Evolutionary conservation across 2,113 vertebrate genomes (phyloP).

Genomic region (Gnathonemus longibarbis): DNA sequence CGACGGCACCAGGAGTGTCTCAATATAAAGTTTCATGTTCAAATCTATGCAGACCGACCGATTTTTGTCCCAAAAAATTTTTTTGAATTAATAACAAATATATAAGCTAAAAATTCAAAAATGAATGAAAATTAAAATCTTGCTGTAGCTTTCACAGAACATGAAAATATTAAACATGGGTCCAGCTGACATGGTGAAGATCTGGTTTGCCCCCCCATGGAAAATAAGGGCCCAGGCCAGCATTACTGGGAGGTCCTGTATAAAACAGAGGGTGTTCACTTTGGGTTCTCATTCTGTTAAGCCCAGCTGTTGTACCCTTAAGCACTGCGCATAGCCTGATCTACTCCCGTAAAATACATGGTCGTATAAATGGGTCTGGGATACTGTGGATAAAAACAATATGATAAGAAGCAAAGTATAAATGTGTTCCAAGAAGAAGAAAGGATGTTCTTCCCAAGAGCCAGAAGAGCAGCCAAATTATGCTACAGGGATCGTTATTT

Average conservation of each 20-base stretch:
- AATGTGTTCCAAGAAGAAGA: not conserved
- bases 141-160: not conserved
- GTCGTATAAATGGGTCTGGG: not conserved
- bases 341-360: not conserved
- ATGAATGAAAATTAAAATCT: not conserved
- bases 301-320: not conserved
- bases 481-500: not conserved
- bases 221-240: not conserved
- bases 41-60: not conserved
- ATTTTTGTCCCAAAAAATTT: not conserved
- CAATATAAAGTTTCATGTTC: not conserved
- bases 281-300: not conserved
- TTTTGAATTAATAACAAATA: not conserved
- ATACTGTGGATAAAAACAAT: not conserved
- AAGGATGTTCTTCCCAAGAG: not conserved
- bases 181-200: not conserved
- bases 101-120: not conserved
- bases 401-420: not conserved
- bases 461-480: not conserved
- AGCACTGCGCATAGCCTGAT: not conserved
- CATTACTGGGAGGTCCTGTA: not conserved
- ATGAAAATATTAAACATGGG: not conserved
- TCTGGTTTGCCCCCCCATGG: not conserved
- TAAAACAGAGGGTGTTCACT: not conserved
- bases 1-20: too few species aligned